phyloP scores from a whole-genome alignment of 2,113 vertebrate species.

The Bombycilla garrulus region DNA sequence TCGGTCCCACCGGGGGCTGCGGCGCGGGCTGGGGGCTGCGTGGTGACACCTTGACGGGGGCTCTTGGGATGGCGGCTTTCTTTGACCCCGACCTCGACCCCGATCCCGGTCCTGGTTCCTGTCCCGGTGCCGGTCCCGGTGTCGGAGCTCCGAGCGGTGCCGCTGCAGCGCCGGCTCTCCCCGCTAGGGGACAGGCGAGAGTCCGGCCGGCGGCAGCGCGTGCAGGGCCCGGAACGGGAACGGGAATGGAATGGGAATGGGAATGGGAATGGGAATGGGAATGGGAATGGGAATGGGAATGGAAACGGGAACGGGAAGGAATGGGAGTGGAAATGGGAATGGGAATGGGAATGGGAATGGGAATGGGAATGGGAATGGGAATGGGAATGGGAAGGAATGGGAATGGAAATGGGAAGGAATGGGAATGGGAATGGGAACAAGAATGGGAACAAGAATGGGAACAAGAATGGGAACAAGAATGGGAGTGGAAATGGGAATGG shows the following conservation, averaged over 20 bases:
- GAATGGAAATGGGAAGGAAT: background rate
- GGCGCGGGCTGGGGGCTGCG: background rate
- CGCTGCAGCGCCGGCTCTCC: background rate
- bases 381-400: background rate
- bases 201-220: background rate
- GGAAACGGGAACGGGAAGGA: background rate
- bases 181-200: conserved; percentile 41
- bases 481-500: background rate
- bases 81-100: no score
- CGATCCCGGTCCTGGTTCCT: no score
- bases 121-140: rapidly evolving
- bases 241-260: rapidly evolving
- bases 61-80: background rate
- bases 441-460: no score
- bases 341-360: rapidly evolving
- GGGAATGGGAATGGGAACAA: background rate
- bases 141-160: background rate
- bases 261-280: background rate
- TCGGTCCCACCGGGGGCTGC: background rate
- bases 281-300: background rate
- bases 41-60: background rate
- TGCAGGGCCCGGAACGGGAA: background rate
- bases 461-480: no score
- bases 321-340: no score
- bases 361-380: background rate